Percentiles rank a stretch among this genome's conserved stretches.
phyloP scores from a whole-genome alignment of 1,140 invertebrate species.

The Leptopilina clavipes region DNA sequence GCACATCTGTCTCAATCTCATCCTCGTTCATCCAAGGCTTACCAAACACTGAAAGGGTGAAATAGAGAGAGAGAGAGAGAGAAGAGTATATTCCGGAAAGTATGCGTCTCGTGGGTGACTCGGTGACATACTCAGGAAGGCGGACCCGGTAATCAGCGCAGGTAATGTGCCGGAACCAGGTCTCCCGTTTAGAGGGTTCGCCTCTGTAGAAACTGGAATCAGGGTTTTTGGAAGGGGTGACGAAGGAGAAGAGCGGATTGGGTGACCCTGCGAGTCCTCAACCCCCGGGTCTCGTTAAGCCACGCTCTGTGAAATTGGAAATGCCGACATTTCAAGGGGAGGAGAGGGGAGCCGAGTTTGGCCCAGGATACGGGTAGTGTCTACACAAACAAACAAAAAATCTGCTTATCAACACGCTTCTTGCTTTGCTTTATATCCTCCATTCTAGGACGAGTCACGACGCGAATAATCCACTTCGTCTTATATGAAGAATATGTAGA shows the following conservation, averaged over 20 bases:
- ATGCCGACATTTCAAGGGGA: slow-evolving; percentile 52
- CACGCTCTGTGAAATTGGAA: slow-evolving; percentile 74
- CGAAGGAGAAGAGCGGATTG: not conserved
- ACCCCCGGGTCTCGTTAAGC: slow-evolving; percentile 71
- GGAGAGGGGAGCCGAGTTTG: not conserved
- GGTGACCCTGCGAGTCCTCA: slow-evolving; percentile 48
- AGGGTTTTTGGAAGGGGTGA: no score
- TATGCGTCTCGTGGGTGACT: slow-evolving; percentile 65
- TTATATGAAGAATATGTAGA: slow-evolving; percentile 11
- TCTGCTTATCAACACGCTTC: slow-evolving; percentile 55
- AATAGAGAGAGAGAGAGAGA: slow-evolving; percentile 22
- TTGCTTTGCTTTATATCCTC: slow-evolving; percentile 42
- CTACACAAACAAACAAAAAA: slow-evolving; percentile 39
- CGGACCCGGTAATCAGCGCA: slow-evolving; percentile 70
- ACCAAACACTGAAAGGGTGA: not conserved
- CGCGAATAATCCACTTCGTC: slow-evolving; percentile 49
- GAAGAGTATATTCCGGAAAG: slow-evolving; percentile 53
- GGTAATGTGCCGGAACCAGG: slow-evolving; percentile 72
- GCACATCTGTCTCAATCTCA: slow-evolving; percentile 38
- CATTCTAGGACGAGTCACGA: slow-evolving; percentile 42
- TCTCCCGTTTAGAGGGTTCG: slow-evolving; percentile 60
- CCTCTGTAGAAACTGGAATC: slow-evolving; percentile 17
- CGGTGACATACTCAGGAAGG: slow-evolving; percentile 69
- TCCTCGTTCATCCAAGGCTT: not conserved
- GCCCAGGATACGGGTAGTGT: slow-evolving; percentile 24